A percentile compares a stretch with the other conserved stretches of the same genome.
These are phyloP conservation scores for Intellagama lesueurii DNA, from an alignment of 2,797 vertebrate genomes.

Conservation along the genomic window DNA sequence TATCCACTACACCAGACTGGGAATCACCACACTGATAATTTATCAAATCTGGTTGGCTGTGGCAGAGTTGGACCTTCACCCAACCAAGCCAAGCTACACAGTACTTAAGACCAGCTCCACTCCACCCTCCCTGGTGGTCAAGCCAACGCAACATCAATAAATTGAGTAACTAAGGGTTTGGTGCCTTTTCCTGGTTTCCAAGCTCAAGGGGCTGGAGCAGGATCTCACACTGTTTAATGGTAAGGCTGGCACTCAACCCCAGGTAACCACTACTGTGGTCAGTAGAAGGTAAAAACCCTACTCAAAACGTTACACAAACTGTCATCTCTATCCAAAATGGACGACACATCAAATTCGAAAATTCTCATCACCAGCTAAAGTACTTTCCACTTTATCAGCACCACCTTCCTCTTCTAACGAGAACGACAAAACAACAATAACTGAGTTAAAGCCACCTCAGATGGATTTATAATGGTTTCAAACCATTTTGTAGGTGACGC, in stretches of 20 bases:
- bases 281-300: constrained; percentile 31
- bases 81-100: not conserved
- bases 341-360: constrained; percentile 46
- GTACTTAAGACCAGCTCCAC: too few relatives aligned
- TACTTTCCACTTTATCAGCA: constrained; percentile 36
- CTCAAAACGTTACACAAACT: constrained; percentile 34
- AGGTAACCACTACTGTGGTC: constrained; percentile 8
- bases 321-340: constrained; percentile 47
- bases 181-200: too few relatives aligned
- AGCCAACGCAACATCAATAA: too few relatives aligned
- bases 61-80: not conserved
- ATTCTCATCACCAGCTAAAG: constrained; percentile 36
- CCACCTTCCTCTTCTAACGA: constrained; percentile 35
- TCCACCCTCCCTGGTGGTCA: too few relatives aligned
- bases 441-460: constrained; percentile 28
- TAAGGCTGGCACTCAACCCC: too few relatives aligned
- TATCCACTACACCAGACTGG: not conserved
- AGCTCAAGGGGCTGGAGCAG: too few relatives aligned
- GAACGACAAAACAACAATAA: not conserved
- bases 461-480: constrained; percentile 57
- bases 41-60: not conserved
- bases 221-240: too few relatives aligned
- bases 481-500: constrained; percentile 66
- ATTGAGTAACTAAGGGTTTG: too few relatives aligned
- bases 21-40: not conserved